These are phyloP conservation scores for Muntiacus muntjak DNA, from an alignment of 2,113 vertebrate species.

Conservation along the genomic window DNA sequence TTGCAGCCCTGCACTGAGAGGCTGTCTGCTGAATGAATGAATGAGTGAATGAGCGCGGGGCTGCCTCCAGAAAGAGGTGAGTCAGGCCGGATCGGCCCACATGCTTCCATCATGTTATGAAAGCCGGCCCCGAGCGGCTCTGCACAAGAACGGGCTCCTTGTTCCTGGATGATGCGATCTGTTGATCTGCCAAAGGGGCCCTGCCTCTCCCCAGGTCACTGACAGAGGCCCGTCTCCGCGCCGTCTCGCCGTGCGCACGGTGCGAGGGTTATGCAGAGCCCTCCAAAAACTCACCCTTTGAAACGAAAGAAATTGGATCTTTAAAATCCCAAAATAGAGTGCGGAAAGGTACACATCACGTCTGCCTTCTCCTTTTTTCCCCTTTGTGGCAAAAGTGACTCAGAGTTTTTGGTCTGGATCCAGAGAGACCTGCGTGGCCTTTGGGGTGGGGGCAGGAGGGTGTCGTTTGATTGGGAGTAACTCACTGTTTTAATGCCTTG, in stretches of 20 bases:
- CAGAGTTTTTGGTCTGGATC: slow-evolving; percentile 81
- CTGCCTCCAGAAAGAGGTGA: slow-evolving; percentile 50
- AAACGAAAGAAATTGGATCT: slow-evolving; percentile 82
- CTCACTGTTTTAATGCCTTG: slow-evolving; percentile 65
- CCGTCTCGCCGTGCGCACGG: slow-evolving; percentile 74
- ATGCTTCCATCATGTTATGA: slow-evolving; percentile 59
- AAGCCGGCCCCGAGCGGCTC: slow-evolving; percentile 46
- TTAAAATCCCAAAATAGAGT: slow-evolving; percentile 85
- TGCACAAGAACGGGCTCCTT: slow-evolving; percentile 79
- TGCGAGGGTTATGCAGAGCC: slow-evolving; percentile 57
- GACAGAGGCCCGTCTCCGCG: slow-evolving; percentile 73
- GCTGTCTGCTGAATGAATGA: neutral
- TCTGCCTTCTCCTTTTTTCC: slow-evolving; percentile 78
- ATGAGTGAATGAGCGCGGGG: neutral
- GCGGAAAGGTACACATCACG: slow-evolving; percentile 85
- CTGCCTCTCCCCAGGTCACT: slow-evolving; percentile 74
- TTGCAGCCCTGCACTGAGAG: rapidly evolving
- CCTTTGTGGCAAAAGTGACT: slow-evolving; percentile 84
- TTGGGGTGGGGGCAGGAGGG: neutral
- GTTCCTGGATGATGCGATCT: slow-evolving; percentile 79
- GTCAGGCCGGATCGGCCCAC: slow-evolving; percentile 38
- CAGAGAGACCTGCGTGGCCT: slow-evolving; percentile 74
- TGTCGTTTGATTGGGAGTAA: slow-evolving; percentile 66
- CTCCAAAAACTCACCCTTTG: slow-evolving; percentile 71
- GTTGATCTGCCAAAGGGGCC: slow-evolving; percentile 74